Percentiles rank a stretch among this genome's conserved stretches.
Evolutionary conservation across 2,113 vertebrate genomes (phyloP).

Genomic region (Haemorhous mexicanus): DNA sequence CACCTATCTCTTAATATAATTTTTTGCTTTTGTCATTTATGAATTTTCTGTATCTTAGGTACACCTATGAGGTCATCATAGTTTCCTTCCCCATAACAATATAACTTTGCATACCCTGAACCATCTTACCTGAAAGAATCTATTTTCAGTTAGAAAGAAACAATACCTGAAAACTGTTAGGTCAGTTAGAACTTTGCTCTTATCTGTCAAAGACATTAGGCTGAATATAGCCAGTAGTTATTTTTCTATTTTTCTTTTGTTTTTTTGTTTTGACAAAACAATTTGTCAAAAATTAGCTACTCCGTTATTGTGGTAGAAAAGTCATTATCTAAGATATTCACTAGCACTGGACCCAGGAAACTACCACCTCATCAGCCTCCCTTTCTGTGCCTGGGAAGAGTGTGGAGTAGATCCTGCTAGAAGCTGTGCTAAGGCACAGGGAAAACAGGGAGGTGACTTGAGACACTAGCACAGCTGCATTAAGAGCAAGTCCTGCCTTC

Average conservation of each 20-base stretch:
- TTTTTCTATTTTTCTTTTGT: too few species aligned
- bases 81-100: neutral
- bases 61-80: neutral
- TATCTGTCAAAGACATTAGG: neutral
- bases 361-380: neutral
- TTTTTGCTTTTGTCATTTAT: neutral
- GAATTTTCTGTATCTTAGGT: neutral
- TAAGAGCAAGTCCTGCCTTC: neutral
- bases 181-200: neutral
- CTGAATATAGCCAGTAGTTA: neutral
- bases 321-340: neutral
- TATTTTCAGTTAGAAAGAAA: neutral
- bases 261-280: neutral
- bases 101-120: neutral
- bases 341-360: neutral
- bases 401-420: neutral
- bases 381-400: neutral
- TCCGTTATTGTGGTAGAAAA: neutral
- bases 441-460: neutral
- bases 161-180: neutral
- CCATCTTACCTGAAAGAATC: neutral
- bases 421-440: neutral
- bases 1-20: neutral
- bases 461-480: neutral
- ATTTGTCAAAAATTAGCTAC: neutral